Evolutionary conservation across 2,888 invertebrate genomes (phyloP).

Genomic region (Melinopterus prodromus): DNA sequence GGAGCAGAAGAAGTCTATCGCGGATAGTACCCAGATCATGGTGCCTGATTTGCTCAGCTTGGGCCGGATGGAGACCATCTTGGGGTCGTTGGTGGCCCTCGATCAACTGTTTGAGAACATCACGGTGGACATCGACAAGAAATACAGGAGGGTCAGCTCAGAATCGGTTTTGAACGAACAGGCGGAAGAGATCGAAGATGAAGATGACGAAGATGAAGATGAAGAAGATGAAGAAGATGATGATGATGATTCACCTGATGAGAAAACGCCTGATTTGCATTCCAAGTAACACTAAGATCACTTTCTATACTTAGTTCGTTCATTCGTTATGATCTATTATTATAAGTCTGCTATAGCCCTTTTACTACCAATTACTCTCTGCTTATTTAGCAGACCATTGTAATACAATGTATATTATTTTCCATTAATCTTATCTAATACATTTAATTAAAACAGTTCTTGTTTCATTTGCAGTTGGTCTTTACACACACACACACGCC

Average conservation of each 20-base stretch:
- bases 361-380: too few species aligned
- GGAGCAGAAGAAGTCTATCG: slow-evolving; percentile 9
- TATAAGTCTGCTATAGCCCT: too few species aligned
- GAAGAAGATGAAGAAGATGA: not conserved
- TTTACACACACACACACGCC: too few species aligned
- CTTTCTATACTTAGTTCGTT: too few species aligned
- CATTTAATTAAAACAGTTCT: too few species aligned
- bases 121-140: not conserved
- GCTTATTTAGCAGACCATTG: too few species aligned
- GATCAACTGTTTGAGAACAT: slow-evolving; percentile 7
- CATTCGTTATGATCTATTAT: too few species aligned
- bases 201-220: not conserved
- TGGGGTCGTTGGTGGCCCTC: not conserved
- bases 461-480: too few species aligned
- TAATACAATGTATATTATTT: too few species aligned
- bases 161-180: not conserved
- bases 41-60: slow-evolving; percentile 17
- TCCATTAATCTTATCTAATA: too few species aligned
- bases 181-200: not conserved
- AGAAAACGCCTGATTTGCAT: not conserved
- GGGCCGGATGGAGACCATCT: slow-evolving; percentile 15
- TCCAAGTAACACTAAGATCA: too few species aligned
- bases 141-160: not conserved
- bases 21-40: not conserved
- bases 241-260: not conserved